These are phyloP conservation scores for Gallinago stenura DNA, from an alignment of 2,797 vertebrate species.

Conservation along the genomic window DNA sequence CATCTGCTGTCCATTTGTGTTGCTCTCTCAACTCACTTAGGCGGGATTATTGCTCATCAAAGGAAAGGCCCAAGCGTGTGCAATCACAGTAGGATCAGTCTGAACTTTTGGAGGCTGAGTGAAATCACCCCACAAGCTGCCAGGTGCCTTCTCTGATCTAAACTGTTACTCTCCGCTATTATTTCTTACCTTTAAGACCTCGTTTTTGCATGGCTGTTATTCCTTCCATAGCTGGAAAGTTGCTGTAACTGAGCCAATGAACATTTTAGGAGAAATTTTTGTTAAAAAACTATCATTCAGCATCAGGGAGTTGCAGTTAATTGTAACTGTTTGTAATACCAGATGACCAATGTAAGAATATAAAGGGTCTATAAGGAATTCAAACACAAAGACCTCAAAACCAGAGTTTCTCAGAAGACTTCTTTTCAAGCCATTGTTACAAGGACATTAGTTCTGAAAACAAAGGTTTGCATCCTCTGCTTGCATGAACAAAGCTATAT, in stretches of 20 bases:
- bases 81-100: not conserved
- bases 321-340: not conserved
- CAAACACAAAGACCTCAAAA: not conserved
- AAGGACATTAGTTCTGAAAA: not conserved
- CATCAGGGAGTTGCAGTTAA: not conserved
- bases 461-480: not conserved
- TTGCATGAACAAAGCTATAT: not conserved
- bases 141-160: not conserved
- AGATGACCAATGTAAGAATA: not conserved
- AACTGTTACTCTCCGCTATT: not conserved
- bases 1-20: conserved; percentile 6
- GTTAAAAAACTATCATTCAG: not conserved
- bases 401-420: not conserved
- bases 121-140: not conserved
- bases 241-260: not conserved
- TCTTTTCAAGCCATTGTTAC: not conserved
- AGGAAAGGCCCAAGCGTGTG: not conserved
- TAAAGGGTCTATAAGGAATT: not conserved
- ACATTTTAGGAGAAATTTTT: not conserved
- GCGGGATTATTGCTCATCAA: not conserved
- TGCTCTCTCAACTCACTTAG: not conserved
- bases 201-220: not conserved
- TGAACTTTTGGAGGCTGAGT: not conserved
- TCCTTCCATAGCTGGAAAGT: not conserved
- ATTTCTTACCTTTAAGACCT: not conserved